These are phyloP conservation scores for Lasioglossum calceatum DNA, from an alignment of 2,888 invertebrate species.

Conservation along the genomic window DNA sequence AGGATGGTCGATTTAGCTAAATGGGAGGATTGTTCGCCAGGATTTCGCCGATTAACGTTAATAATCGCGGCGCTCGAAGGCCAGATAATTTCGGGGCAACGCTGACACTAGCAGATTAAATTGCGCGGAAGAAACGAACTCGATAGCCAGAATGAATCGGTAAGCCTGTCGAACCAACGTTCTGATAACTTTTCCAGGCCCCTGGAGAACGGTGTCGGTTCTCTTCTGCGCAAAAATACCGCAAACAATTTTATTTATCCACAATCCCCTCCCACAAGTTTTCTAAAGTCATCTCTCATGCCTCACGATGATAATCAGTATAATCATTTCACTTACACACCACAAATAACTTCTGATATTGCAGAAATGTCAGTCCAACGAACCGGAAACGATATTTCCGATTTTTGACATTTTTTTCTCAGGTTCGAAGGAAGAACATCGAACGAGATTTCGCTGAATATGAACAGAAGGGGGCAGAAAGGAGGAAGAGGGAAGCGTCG, in stretches of 20 bases:
- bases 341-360: neutral
- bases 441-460: neutral
- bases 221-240: neutral
- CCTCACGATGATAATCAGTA: neutral
- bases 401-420: neutral
- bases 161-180: constrained; percentile 48
- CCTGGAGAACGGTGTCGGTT: neutral
- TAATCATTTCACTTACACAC: neutral
- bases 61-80: constrained; percentile 41
- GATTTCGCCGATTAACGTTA: constrained; percentile 41
- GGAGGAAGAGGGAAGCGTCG: neutral
- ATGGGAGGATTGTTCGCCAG: neutral
- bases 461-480: neutral
- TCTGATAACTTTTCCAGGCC: constrained; percentile 28
- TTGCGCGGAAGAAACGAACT: constrained; percentile 46
- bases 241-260: neutral
- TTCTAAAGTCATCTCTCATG: neutral
- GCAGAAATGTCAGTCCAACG: neutral
- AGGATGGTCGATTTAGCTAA: neutral
- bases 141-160: constrained; percentile 49
- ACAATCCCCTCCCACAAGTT: neutral
- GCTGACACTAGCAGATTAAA: constrained; percentile 53
- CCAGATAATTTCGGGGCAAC: constrained; percentile 40
- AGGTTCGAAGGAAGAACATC: neutral
- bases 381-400: neutral